These are phyloP conservation scores for Schizopygopsis malacanthus DNA, from an alignment of 2,797 vertebrate species.

Conservation along the genomic window DNA sequence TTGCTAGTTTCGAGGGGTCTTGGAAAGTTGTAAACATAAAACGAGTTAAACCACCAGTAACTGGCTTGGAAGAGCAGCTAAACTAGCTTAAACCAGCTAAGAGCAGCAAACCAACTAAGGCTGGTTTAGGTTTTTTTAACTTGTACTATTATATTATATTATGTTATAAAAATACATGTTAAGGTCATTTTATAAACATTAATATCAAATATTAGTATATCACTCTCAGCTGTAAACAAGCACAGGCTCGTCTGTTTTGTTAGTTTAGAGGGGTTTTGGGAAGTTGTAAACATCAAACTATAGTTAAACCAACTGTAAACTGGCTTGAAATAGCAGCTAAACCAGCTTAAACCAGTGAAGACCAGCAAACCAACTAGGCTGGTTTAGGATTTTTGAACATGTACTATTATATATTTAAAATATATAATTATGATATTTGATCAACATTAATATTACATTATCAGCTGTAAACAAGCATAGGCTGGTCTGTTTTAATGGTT, in stretches of 20 bases:
- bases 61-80: background rate
- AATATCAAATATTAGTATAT: background rate
- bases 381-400: background rate
- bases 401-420: background rate
- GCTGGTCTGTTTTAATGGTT: background rate
- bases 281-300: background rate
- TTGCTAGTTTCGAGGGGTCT: background rate
- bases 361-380: background rate
- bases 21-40: background rate
- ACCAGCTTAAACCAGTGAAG: background rate
- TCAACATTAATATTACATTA: background rate
- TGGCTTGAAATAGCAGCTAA: background rate
- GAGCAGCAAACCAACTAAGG: background rate
- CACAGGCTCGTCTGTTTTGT: background rate
- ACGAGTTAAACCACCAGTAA: background rate
- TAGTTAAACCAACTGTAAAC: background rate
- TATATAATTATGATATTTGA: background rate
- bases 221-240: background rate
- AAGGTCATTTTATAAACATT: background rate
- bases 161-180: background rate
- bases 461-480: background rate
- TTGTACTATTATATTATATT: background rate
- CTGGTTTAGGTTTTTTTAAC: background rate
- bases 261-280: background rate
- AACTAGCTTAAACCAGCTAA: background rate